Evolutionary conservation across 2,797 vertebrate genomes (phyloP).

Genomic region (Eulemur coronatus): DNA sequence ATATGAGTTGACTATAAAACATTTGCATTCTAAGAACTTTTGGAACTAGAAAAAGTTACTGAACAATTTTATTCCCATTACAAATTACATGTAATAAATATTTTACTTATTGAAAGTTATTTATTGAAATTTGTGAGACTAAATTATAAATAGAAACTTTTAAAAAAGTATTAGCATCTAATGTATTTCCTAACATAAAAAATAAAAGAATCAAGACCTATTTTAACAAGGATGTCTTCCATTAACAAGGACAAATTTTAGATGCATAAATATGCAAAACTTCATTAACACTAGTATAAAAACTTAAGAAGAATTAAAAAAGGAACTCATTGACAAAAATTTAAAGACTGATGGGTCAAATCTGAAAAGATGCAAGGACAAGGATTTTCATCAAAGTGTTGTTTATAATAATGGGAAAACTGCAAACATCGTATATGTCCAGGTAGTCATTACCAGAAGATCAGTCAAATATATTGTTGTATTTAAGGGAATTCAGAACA

Average conservation of each 20-base stretch:
- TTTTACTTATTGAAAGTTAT: not conserved
- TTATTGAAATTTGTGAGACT: constrained; percentile 30
- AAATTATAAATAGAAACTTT: constrained; percentile 22
- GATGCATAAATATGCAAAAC: not conserved
- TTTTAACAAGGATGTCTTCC: constrained; percentile 34
- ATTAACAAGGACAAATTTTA: not conserved
- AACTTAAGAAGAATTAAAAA: not conserved
- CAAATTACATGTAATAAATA: not conserved
- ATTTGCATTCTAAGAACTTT: not conserved
- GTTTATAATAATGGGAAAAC: constrained; percentile 1
- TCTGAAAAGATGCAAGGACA: not conserved
- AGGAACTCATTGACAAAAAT: not conserved
- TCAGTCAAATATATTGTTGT: not conserved
- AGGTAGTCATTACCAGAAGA: not conserved
- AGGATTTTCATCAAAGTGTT: not conserved
- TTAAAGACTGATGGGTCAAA: not conserved
- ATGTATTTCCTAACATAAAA: constrained; percentile 6
- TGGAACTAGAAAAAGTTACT: not conserved
- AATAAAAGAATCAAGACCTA: not conserved
- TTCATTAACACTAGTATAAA: not conserved
- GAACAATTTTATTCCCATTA: not conserved
- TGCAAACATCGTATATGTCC: not conserved
- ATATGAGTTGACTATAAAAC: not conserved
- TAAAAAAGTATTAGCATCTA: not conserved
- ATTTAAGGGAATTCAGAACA: not conserved